phyloP scores from a whole-genome alignment of 2,113 vertebrate genomes.

The Agapornis roseicollis region DNA sequence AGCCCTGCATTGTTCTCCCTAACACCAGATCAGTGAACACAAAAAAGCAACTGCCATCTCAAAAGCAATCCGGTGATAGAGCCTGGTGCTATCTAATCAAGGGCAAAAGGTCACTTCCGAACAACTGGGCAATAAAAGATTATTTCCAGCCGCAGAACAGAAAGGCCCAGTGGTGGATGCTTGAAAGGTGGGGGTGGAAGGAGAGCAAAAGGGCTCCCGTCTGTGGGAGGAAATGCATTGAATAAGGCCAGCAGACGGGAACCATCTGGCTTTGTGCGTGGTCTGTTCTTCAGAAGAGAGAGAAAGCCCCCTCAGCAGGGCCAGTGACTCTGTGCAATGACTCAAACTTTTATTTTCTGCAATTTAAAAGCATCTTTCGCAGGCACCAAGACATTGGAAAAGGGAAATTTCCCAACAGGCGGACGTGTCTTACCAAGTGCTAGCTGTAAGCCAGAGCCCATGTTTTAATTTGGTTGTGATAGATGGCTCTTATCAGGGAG shows the following conservation, averaged over 20 bases:
- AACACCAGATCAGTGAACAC: constrained; percentile 85
- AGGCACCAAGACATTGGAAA: constrained; percentile 42
- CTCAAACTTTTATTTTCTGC: constrained; percentile 60
- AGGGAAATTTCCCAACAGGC: background rate
- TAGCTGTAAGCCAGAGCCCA: background rate
- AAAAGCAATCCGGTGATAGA: constrained; percentile 89
- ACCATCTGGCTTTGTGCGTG: constrained; percentile 91
- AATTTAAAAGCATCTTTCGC: constrained; percentile 68
- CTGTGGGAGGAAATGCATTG: constrained; percentile 90
- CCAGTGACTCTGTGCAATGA: constrained; percentile 70
- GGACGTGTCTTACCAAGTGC: background rate
- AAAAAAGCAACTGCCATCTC: constrained; percentile 83
- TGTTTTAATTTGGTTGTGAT: constrained; percentile 15
- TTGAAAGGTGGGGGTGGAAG: constrained; percentile 52
- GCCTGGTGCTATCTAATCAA: constrained; percentile 98
- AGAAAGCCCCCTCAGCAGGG: constrained; percentile 72
- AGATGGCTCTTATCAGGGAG: background rate
- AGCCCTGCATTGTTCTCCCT: constrained; percentile 89
- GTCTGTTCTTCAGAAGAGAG: constrained; percentile 79
- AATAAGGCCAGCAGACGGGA: constrained; percentile 94
- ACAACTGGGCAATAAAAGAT: constrained; percentile 99
- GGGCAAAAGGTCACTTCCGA: constrained; percentile 99
- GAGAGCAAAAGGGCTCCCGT: constrained; percentile 76
- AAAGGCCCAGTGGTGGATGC: constrained; percentile 80
- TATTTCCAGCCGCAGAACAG: constrained; percentile 92